phyloP scores from a whole-genome alignment of 2,888 invertebrate genomes.

The Iselma pallidipennis region DNA sequence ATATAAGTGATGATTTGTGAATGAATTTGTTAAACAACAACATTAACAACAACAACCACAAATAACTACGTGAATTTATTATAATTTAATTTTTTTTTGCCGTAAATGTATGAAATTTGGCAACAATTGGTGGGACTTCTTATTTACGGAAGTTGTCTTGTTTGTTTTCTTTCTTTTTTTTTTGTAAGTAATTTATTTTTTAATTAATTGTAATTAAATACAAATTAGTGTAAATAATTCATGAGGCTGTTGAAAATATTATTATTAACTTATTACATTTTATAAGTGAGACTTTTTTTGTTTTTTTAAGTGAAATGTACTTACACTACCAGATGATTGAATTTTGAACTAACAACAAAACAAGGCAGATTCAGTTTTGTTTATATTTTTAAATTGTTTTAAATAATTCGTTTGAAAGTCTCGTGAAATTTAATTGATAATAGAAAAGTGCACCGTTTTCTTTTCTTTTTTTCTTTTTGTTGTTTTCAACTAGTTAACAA shows the following conservation, averaged over 20 bases:
- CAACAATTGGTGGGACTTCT: constrained; percentile 25
- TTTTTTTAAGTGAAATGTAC: constrained; percentile 45
- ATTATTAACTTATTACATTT: constrained; percentile 54
- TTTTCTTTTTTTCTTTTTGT: too few species aligned
- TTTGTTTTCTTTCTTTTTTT: background rate
- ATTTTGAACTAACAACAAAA: constrained; percentile 27
- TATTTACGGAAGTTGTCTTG: constrained; percentile 38
- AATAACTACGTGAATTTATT: too few species aligned
- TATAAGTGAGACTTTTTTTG: constrained; percentile 46
- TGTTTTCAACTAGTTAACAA: constrained; percentile 26
- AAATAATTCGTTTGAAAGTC: constrained; percentile 22
- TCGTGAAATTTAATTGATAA: constrained; percentile 16
- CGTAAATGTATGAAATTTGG: constrained; percentile 27
- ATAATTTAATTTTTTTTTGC: constrained; percentile 32
- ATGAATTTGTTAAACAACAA: too few species aligned
- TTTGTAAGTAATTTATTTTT: constrained; percentile 46
- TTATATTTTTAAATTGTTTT: constrained; percentile 28
- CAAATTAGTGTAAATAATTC: constrained; percentile 50
- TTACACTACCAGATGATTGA: constrained; percentile 42
- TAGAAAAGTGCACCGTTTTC: too few species aligned
- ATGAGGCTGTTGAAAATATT: constrained; percentile 54
- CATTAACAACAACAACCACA: too few species aligned
- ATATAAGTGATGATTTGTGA: background rate
- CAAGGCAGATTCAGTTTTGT: constrained; percentile 25
- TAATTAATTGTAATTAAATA: constrained; percentile 48